Conservation (phyloP, 2,113 vertebrate genomes). For the Tupaia chinensis region DNA sequence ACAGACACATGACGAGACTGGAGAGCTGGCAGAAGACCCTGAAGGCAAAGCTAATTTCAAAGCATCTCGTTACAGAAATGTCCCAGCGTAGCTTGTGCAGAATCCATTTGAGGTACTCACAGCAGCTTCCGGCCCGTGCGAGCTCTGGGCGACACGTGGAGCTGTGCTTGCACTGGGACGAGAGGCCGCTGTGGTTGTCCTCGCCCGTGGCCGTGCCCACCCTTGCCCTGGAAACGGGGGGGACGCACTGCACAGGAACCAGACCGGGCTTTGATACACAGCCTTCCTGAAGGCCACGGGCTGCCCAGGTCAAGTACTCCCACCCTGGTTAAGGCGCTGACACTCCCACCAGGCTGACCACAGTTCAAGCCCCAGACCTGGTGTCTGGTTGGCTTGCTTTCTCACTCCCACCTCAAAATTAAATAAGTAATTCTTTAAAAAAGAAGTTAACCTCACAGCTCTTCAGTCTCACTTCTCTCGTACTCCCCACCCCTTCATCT, state of each 20-base stretch:
- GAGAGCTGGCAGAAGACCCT: neutral
- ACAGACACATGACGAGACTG: neutral
- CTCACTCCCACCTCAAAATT: too few relatives aligned
- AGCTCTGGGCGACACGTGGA: accelerated
- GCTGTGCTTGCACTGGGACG: accelerated
- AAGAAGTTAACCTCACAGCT: too few relatives aligned
- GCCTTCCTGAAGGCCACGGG: neutral
- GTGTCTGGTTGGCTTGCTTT: too few relatives aligned
- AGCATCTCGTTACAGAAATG: neutral
- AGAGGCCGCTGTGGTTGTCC: accelerated
- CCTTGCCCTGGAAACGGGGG: neutral
- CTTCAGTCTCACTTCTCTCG: neutral
- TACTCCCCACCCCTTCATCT: neutral
- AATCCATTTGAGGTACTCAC: neutral
- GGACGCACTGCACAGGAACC: accelerated
- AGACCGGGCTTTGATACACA: too few relatives aligned
- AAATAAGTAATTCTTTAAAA: too few relatives aligned
- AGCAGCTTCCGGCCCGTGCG: neutral
- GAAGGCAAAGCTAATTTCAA: constrained; percentile 37
- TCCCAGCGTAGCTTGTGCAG: neutral
- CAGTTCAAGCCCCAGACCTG: too few relatives aligned
- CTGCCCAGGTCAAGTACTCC: neutral
- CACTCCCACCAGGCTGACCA: too few relatives aligned
- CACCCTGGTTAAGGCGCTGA: neutral
- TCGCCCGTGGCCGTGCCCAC: accelerated